These are phyloP conservation scores for Anabacerthia variegaticeps DNA, from an alignment of 2,797 vertebrate species.

Conservation along the genomic window DNA sequence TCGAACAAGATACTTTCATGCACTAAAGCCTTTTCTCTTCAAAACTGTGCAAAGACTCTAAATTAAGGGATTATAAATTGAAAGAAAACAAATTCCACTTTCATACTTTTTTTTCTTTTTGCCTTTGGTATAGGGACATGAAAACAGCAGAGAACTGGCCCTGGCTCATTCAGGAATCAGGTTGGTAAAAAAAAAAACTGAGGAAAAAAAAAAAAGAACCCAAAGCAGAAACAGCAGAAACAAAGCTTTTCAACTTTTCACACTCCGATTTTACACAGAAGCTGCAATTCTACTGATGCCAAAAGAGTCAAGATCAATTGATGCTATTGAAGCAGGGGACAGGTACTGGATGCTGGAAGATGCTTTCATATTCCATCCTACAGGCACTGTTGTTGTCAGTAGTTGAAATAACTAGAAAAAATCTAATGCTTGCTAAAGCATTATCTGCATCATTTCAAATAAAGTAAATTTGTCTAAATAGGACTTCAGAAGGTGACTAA, in stretches of 20 bases:
- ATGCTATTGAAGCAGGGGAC: not conserved
- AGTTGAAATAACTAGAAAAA: not conserved
- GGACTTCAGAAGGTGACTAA: not conserved
- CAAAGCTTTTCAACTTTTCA: not conserved
- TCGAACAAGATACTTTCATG: not conserved
- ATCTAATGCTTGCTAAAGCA: not conserved
- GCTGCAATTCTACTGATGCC: not conserved
- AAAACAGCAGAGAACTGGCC: not conserved
- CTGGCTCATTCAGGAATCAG: not conserved
- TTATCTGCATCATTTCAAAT: not conserved
- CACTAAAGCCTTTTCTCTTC: not conserved
- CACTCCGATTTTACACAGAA: not conserved
- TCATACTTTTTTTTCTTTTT: not conserved
- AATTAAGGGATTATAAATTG: not conserved
- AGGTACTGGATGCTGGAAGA: not conserved
- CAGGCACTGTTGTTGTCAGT: not conserved
- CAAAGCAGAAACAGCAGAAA: not conserved
- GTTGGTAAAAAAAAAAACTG: not conserved
- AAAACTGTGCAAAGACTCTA: not conserved
- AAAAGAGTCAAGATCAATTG: not conserved
- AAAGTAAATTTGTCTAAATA: not conserved
- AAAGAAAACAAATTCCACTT: not conserved
- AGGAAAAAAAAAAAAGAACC: no score
- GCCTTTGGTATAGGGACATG: not conserved
- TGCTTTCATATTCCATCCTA: not conserved